phyloP scores from a whole-genome alignment of 2,888 invertebrate species.

The Plagodis dolabraria region DNA sequence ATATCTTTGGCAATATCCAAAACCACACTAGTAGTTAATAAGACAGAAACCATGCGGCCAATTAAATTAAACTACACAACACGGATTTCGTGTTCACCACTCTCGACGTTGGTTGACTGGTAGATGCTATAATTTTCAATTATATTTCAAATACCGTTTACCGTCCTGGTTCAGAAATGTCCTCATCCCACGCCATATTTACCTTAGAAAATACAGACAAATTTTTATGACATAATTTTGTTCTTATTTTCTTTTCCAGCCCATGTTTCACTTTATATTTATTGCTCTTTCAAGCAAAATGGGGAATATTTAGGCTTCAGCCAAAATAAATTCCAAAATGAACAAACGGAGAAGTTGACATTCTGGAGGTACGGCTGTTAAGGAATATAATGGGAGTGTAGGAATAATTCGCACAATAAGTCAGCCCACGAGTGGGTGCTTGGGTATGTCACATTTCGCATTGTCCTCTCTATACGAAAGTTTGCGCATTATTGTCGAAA shows the following conservation, averaged over 20 bases:
- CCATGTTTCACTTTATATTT: constrained; percentile 32
- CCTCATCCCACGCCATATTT: constrained; percentile 55
- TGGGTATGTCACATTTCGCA: constrained; percentile 41
- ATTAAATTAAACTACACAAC: constrained; percentile 68
- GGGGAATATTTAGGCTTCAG: constrained; percentile 33
- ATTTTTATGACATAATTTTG: constrained; percentile 40
- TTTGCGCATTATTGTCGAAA: constrained; percentile 65
- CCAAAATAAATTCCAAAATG: constrained; percentile 32
- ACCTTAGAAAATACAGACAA: constrained; percentile 43
- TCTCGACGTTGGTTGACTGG: constrained; percentile 61
- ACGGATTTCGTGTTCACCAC: constrained; percentile 66
- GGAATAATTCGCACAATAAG: constrained; percentile 38
- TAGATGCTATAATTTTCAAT: constrained; percentile 67
- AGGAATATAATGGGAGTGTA: constrained; percentile 41
- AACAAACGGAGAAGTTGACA: constrained; percentile 35
- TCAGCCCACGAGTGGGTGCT: constrained; percentile 40
- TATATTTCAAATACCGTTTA: constrained; percentile 58
- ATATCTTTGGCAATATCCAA: constrained; percentile 49
- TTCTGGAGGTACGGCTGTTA: constrained; percentile 32
- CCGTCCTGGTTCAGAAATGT: constrained; percentile 49
- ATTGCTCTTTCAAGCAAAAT: constrained; percentile 29
- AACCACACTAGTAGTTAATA: constrained; percentile 39
- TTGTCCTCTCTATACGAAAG: constrained; percentile 49
- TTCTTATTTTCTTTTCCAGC: constrained; percentile 27
- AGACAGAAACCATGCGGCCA: constrained; percentile 61